phyloP scores from a whole-genome alignment of 2,113 vertebrate genomes.

The Hippocampus comes region DNA sequence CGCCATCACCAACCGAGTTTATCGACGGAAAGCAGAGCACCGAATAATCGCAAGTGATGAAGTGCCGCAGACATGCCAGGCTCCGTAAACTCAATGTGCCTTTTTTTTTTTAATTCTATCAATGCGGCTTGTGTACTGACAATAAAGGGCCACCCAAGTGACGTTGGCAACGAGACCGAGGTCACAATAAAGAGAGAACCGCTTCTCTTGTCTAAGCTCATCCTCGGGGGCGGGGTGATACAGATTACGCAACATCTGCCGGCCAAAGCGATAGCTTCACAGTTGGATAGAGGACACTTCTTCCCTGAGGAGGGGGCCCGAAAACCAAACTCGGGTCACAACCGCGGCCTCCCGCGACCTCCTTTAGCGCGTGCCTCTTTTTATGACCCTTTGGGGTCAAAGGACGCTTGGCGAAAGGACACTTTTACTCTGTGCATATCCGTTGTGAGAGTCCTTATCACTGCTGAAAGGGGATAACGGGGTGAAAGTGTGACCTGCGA shows the following conservation, averaged over 20 bases:
- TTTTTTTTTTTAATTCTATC: not conserved
- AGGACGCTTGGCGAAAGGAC: slow-evolving; percentile 41
- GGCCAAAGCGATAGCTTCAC: slow-evolving; percentile 19
- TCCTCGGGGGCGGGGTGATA: slow-evolving; percentile 21
- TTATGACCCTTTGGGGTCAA: slow-evolving; percentile 47
- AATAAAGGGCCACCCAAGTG: slow-evolving; percentile 1
- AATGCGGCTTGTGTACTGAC: slow-evolving; percentile 10
- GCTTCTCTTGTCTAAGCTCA: slow-evolving; percentile 44
- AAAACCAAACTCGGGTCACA: slow-evolving; percentile 44
- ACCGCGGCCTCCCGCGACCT: slow-evolving; percentile 51
- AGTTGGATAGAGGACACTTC: slow-evolving; percentile 32
- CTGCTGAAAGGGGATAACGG: slow-evolving; percentile 8
- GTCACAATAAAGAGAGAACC: slow-evolving; percentile 12
- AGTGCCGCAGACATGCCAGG: slow-evolving; percentile 6
- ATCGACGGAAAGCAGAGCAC: not conserved
- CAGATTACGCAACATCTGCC: slow-evolving; percentile 46
- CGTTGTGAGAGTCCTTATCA: slow-evolving; percentile 28
- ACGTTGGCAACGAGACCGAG: slow-evolving; percentile 8
- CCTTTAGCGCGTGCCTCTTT: slow-evolving; percentile 57
- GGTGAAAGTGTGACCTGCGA: not conserved
- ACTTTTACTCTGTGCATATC: slow-evolving; percentile 41
- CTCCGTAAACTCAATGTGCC: not conserved
- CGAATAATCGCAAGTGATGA: not conserved
- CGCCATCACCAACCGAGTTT: not conserved
- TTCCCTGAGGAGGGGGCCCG: slow-evolving; percentile 32